Percentiles rank a stretch among this genome's conserved stretches.
phyloP scores from a whole-genome alignment of 2,113 vertebrate species.

The Galemys pyrenaicus region DNA sequence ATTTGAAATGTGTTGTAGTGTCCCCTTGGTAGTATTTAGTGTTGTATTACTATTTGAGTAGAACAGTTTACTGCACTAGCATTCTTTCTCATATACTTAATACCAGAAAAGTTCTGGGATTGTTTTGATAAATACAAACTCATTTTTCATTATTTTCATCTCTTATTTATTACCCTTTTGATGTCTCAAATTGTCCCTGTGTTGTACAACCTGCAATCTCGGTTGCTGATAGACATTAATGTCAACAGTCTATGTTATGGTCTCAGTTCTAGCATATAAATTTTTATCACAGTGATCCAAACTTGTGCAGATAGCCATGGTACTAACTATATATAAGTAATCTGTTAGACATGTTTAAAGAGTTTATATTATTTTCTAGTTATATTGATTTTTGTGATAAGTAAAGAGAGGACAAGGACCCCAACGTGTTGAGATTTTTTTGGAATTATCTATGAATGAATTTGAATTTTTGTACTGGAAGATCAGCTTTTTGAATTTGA shows the following conservation, averaged over 20 bases:
- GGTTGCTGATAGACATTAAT: neutral
- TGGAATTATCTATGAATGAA: neutral
- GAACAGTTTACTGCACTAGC: neutral
- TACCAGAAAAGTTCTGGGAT: constrained; percentile 9
- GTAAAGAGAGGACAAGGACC: neutral
- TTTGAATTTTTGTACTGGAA: constrained; percentile 15
- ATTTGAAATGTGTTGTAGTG: constrained; percentile 1
- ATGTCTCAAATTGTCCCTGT: constrained; percentile 16
- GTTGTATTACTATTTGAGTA: neutral
- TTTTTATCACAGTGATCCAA: neutral
- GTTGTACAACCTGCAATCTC: neutral
- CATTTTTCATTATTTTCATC: neutral
- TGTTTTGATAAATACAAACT: constrained; percentile 44
- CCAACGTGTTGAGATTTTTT: neutral
- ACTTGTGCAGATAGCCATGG: neutral
- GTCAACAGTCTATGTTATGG: neutral
- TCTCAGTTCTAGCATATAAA: neutral
- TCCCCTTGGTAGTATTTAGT: neutral
- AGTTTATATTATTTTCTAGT: neutral
- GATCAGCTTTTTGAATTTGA: neutral
- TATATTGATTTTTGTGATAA: constrained; percentile 23
- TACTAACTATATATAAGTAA: neutral
- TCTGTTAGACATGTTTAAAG: neutral
- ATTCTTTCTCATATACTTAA: constrained; percentile 18
- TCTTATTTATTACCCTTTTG: constrained; percentile 3